Base-by-base conservation (phyloP, 1,140 invertebrate species). In the Orius insidiosus region DNA sequence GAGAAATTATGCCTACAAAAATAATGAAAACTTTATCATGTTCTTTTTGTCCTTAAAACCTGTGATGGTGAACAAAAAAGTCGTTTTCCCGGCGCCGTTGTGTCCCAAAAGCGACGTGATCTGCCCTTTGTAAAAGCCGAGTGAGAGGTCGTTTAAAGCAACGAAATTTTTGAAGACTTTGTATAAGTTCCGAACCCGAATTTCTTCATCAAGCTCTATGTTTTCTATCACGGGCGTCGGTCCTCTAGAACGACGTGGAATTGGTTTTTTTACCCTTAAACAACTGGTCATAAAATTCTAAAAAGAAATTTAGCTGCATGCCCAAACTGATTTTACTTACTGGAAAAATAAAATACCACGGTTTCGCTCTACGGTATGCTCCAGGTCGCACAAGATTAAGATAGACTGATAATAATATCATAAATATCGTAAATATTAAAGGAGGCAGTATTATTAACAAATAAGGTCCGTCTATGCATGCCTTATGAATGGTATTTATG, bases 21-120 rank as follows among this genome's bases (percentile, higher is more conserved):
- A 24, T 4, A 24, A 24, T 24, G 3, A 24, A 24, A 24, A 7
- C 7, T 24, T 4, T 4, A 24, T 24, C 7, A 4, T 24, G 3
- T 24, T 3, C 3, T 24, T 24, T 24, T 24, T 24, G 3, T 24
- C 24, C n/a, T n/a, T n/a, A n/a, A 7, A 7, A 69, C 50, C 50
- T n/a, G 83, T 87, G 2, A 88, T 64, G 67, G 88, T 86, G 1
- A 75, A 74, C 76, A 90, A 80, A 82, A 1, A 79, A 10, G 41
- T 43, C 6, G 18, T 69, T 57, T 71, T 71, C 8, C 74, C 74
- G 43, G 71, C 70, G 48, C 70, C 70, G 54, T 84, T 85, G 55
- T 80, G 85, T 1, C 85, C 86, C n/a, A 92, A 60, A 8, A 92
- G 60, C 19, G 81, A 70, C 1, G 72, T 77, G 19, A 79, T 75